These are phyloP conservation scores for Chelonoidis abingdonii DNA, from an alignment of 2,113 vertebrate genomes.

Conservation along the genomic window DNA sequence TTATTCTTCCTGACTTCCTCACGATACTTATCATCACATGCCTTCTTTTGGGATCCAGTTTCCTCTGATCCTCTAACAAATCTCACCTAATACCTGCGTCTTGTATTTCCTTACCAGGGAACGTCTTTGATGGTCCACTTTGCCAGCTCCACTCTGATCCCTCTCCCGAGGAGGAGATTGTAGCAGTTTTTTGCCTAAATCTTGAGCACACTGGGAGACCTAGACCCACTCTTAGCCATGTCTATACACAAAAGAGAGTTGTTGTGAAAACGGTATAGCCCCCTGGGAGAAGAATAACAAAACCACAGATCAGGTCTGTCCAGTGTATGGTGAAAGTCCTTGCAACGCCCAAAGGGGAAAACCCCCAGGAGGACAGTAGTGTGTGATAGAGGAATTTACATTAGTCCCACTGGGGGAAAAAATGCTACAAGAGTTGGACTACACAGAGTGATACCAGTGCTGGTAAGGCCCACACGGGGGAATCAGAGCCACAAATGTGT, in stretches of 20 bases:
- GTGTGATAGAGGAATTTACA: neutral
- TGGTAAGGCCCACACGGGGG: neutral
- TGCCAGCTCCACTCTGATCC: neutral
- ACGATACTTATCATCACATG: neutral
- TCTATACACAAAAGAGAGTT: neutral
- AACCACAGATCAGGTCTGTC: neutral
- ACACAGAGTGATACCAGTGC: neutral
- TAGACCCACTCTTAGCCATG: neutral
- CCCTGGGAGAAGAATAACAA: neutral
- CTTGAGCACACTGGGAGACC: neutral
- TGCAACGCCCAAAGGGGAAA: neutral
- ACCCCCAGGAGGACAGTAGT: neutral
- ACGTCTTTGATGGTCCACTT: neutral
- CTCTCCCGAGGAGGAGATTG: neutral
- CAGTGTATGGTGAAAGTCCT: neutral
- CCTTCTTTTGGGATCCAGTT: neutral
- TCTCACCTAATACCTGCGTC: neutral
- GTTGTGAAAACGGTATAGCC: neutral
- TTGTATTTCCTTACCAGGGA: neutral
- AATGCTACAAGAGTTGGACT: neutral
- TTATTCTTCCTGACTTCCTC: neutral
- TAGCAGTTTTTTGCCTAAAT: neutral
- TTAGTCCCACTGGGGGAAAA: neutral
- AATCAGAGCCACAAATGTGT: neutral
- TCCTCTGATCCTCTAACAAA: neutral